These are phyloP conservation scores for Lasioglossum malachurum DNA, from an alignment of 2,888 invertebrate genomes.

Conservation along the genomic window DNA sequence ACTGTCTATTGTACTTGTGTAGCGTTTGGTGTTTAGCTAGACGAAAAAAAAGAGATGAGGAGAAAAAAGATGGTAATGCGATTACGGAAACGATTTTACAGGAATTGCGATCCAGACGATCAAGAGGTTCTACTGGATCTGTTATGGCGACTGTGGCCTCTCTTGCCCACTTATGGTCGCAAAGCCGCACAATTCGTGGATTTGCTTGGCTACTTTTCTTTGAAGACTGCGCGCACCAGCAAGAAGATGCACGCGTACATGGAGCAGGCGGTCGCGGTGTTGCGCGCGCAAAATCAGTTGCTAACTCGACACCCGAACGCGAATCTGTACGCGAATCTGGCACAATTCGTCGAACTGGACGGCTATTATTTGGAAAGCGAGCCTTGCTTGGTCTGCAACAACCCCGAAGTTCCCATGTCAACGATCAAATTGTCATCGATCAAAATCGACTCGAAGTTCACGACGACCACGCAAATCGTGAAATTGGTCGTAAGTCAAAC, in stretches of 20 bases:
- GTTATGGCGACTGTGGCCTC: conserved; percentile 96
- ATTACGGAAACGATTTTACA: conserved; percentile 73
- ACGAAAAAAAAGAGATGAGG: neutral
- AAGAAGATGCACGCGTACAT: conserved; percentile 91
- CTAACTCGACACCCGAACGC: conserved; percentile 97
- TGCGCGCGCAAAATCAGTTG: conserved; percentile 95
- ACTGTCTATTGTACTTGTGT: neutral
- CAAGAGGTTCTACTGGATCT: conserved; percentile 93
- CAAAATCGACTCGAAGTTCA: conserved; percentile 98
- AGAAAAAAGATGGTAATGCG: neutral
- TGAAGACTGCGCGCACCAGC: conserved; percentile 91
- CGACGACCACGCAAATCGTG: conserved; percentile 98
- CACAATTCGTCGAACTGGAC: conserved; percentile 97
- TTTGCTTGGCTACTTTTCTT: conserved; percentile 96
- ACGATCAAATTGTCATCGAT: conserved; percentile 97
- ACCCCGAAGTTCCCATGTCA: conserved; percentile 96
- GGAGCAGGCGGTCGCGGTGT: conserved; percentile 93
- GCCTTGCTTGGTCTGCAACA: conserved; percentile 98
- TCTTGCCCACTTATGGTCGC: conserved; percentile 95
- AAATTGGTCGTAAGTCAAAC: conserved; percentile 98
- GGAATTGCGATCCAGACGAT: conserved; percentile 91
- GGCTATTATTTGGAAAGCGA: conserved; percentile 98
- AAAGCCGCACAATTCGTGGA: conserved; percentile 99
- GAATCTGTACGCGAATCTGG: conserved; percentile 95
- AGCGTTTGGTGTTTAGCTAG: neutral